Conservation (phyloP, 2,888 invertebrate genomes). For the Cheilosia grossa region DNA sequence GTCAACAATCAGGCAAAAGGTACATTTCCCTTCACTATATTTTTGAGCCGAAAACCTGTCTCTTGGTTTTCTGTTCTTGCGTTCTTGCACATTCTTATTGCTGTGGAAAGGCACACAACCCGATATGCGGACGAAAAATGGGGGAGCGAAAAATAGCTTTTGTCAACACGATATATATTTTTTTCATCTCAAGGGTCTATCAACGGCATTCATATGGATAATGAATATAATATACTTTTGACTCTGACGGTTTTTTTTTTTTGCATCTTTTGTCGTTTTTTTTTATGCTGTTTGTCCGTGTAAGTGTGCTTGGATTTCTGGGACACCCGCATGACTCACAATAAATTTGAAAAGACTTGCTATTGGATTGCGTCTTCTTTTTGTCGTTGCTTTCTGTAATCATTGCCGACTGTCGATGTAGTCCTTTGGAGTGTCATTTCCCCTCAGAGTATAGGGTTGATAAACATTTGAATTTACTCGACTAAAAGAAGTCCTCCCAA, state of each 20-base stretch:
- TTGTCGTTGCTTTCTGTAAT: conserved; percentile 6
- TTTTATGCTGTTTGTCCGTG: background rate
- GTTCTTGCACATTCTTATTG: conserved; percentile 30
- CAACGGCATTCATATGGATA: conserved; percentile 48
- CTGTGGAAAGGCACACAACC: conserved; percentile 24
- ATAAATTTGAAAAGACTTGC: conserved; percentile 57
- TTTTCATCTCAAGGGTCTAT: conserved; percentile 50
- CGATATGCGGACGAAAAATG: conserved; percentile 1
- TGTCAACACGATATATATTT: conserved; percentile 36
- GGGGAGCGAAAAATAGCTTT: conserved; percentile 25
- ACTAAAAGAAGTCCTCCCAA: conserved; percentile 18
- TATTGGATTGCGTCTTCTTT: conserved; percentile 22
- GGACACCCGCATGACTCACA: conserved; percentile 43
- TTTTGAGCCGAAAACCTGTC: conserved; percentile 11
- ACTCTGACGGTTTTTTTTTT: conserved; percentile 15
- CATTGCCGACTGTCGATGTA: background rate
- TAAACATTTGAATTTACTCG: conserved; percentile 51
- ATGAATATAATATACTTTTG: conserved; percentile 49
- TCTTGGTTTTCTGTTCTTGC: background rate
- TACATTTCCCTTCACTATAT: conserved; percentile 22
- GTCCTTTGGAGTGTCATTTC: conserved; percentile 21
- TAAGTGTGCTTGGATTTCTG: background rate
- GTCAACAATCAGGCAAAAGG: conserved; percentile 62
- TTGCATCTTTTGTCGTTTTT: background rate
- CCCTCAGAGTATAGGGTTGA: conserved; percentile 15